These are phyloP conservation scores for Probaryconus sp. DNA, from an alignment of 1,140 invertebrate genomes.

Conservation along the genomic window DNA sequence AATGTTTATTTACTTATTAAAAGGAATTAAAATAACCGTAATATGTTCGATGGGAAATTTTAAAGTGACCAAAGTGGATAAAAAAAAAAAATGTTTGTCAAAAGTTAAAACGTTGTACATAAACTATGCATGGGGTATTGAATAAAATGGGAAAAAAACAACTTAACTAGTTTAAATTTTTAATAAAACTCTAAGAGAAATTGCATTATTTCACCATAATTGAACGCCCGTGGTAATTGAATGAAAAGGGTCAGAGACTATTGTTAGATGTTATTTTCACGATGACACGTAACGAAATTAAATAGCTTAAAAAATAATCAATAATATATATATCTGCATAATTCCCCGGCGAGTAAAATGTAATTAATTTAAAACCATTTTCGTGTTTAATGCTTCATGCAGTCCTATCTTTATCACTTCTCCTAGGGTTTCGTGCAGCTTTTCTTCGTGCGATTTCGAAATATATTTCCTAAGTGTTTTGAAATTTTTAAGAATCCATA, in stretches of 20 bases:
- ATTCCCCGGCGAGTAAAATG: conserved; percentile 4
- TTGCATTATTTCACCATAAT: conserved; percentile 32
- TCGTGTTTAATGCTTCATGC: conserved; percentile 20
- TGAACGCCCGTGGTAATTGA: conserved; percentile 21
- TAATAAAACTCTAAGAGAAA: conserved; percentile 26
- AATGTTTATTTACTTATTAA: too few relatives aligned
- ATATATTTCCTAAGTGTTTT: too few relatives aligned
- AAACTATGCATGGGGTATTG: background rate
- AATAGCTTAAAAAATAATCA: conserved; percentile 39
- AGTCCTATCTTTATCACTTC: conserved; percentile 6
- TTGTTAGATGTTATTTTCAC: conserved; percentile 40
- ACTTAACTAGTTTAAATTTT: background rate
- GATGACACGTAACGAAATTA: conserved; percentile 26
- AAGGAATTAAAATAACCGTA: too few relatives aligned
- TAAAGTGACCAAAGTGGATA: too few relatives aligned
- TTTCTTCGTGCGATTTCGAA: too few relatives aligned
- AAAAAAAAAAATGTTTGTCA: too few relatives aligned
- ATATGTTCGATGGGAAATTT: too few relatives aligned
- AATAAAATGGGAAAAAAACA: conserved; percentile 5
- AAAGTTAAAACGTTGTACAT: too few relatives aligned
- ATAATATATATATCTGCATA: conserved; percentile 34
- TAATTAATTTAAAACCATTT: conserved; percentile 54
- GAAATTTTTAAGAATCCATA: too few relatives aligned
- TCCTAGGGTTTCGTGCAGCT: too few relatives aligned
- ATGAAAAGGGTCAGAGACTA: conserved; percentile 42